phyloP scores from a whole-genome alignment of 2,797 vertebrate genomes.

The Bucorvus abyssinicus region DNA sequence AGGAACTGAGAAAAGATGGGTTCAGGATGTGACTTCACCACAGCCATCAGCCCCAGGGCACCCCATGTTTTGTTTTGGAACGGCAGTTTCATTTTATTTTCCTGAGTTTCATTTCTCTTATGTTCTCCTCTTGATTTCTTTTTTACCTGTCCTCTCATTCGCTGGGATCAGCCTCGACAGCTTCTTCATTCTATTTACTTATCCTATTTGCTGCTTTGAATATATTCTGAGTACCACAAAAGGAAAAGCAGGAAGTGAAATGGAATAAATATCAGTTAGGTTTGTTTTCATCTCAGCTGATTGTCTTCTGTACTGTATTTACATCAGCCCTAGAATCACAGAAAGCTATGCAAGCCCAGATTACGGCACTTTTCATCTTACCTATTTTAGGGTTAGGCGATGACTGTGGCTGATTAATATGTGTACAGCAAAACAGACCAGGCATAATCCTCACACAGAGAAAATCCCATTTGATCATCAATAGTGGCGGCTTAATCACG shows the following conservation, averaged over 20 bases:
- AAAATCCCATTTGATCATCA: background rate
- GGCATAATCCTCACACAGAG: background rate
- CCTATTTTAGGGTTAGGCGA: background rate
- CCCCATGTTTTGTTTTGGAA: background rate
- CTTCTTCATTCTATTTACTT: background rate
- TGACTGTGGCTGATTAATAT: background rate
- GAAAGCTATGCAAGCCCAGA: background rate
- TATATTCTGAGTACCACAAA: background rate
- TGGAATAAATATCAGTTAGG: background rate
- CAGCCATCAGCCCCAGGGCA: background rate
- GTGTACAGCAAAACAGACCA: background rate
- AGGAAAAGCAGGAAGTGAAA: background rate
- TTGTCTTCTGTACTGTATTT: background rate
- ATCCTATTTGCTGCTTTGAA: background rate
- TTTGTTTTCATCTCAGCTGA: background rate
- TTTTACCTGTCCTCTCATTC: background rate
- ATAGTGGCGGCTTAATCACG: background rate
- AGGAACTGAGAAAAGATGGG: background rate
- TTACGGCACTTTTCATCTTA: background rate
- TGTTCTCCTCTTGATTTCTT: background rate
- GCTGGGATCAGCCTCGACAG: background rate
- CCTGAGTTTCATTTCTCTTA: background rate
- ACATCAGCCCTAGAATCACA: background rate
- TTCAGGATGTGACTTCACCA: background rate
- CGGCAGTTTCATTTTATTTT: background rate